Conservation (phyloP, 2,797 vertebrate genomes). For the Miichthys miiuy region DNA sequence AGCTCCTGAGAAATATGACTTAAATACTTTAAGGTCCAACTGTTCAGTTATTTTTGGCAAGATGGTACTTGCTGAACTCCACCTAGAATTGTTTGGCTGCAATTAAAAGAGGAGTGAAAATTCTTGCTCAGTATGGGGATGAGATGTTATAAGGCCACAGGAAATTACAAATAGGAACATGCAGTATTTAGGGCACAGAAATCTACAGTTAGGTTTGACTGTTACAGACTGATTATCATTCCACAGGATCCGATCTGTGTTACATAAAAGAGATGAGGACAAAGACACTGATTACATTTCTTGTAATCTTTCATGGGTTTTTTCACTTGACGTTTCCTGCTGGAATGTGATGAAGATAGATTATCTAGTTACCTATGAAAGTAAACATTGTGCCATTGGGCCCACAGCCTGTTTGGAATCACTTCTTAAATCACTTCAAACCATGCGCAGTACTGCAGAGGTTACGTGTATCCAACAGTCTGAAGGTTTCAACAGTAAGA, state of each 20-base stretch:
- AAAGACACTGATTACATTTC: background rate
- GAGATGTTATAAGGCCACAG: background rate
- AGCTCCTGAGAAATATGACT: background rate
- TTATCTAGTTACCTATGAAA: background rate
- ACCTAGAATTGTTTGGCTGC: background rate
- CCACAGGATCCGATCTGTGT: too few relatives aligned
- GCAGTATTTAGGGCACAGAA: background rate
- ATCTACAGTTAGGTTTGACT: background rate
- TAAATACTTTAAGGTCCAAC: background rate
- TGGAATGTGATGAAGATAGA: background rate
- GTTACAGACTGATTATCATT: too few relatives aligned
- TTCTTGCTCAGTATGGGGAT: background rate
- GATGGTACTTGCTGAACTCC: background rate
- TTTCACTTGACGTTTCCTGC: background rate
- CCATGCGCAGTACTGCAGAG: background rate
- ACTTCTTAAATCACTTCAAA: background rate
- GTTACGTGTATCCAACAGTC: background rate
- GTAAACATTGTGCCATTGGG: background rate
- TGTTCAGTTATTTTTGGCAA: background rate
- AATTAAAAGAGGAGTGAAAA: conserved; percentile 1
- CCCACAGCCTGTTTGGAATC: conserved; percentile 9
- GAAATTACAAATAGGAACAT: background rate
- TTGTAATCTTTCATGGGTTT: background rate
- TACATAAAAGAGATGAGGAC: background rate
- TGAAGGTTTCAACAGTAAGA: conserved; percentile 7